Base-by-base conservation (phyloP, 2,113 vertebrate genomes). In the Oncorhynchus clarkii region DNA sequence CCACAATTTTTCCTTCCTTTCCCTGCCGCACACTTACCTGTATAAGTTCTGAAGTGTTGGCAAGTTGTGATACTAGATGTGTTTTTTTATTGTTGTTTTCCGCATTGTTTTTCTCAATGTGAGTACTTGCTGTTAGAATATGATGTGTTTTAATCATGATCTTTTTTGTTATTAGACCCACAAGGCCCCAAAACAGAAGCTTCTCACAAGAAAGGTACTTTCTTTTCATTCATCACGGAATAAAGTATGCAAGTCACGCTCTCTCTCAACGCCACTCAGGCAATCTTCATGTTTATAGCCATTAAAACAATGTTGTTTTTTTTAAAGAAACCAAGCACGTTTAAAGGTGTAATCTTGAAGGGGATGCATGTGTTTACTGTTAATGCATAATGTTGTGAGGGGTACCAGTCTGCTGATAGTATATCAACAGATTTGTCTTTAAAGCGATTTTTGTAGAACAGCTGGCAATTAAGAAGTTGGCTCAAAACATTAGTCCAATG, bases 151-250 rank as follows among this genome's bases (percentile, higher is more conserved):
- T 94, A 94, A 94, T 94, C 91, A 88, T 94, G 82, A 93, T 94
- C 92, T 93, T 91, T 18, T 39, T 39, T 94, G 91, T 94, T 92
- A 92, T 94, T 93, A 94, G 93, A 94, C 92, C 91, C 93, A 91
- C 93, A 94, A 90, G 93, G 92, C 91, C 88, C 92, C 92, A 94
- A 94, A 94, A 90, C 91, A 91, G 93, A 94, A 88, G 92, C 92
- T 91, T 92, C 93, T 92, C 92, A 93, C 92, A 94, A 94, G 90
- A 94, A 94, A 94, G 93, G 93, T 94, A 94, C 93, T 93, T 92
- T 81, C 86, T 90, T 87, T 91, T 90, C 68, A 88, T 84, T 84
- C 81, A 80, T 88, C 83, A 75, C 78, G 81, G 68, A 34, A 20
- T 67, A 67, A 14, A 80, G 68, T 78, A 74, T 78, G 70, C 60